Evolutionary conservation across 2,113 vertebrate species (phyloP), one percentile per base, ranked within the genome.

Genomic region (Leptobrachium leishanense): DNA sequence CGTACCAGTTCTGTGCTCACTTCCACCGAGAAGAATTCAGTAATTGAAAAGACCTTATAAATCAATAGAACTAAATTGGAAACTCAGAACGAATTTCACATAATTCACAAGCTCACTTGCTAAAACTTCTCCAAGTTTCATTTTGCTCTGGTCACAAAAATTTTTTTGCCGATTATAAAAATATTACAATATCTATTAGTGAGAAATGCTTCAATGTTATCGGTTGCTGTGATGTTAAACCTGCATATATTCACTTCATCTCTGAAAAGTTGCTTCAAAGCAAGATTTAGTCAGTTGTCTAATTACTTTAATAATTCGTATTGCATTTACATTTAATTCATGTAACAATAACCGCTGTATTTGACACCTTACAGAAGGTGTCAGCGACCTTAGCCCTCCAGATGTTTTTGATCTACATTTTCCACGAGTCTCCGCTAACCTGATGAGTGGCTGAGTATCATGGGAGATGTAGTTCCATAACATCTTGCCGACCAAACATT

Each of bases 31-130:
- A 76, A 87, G 88, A 83, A 85, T 83, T 71, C 86, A 54, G 85
- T 75, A 84, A 88, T 83, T 87, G 87, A 85, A 87, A 88, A 88
- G 82, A 76, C 82, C 79, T 88, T 85, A 84, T 85, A 87, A 90
- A 92, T 90, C 89, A 87, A 89, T 79, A 70, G 83, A 65, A 78
- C 82, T 83, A 82, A 88, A 91, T 73, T 80, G 87, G 86, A 89
- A 90, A 86, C 83, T 83, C 43, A 0, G 53, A 78, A 65, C 85
- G 85, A 84, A 73, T 57, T 75, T 68, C 84, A 75, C 82, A 78
- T 79, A 78, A 85, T 70, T 85, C 85, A 84, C 62, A 1, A 1
- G 2, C 44, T 75, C 6, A 9, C 76, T 85, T 72, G 71, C 70
- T 68, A 75, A 82, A 67, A 70, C 3, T 68, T 82, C 70, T 74